Evolutionary conservation across 2,113 vertebrate species (phyloP).

Genomic region (Canis aureus): DNA sequence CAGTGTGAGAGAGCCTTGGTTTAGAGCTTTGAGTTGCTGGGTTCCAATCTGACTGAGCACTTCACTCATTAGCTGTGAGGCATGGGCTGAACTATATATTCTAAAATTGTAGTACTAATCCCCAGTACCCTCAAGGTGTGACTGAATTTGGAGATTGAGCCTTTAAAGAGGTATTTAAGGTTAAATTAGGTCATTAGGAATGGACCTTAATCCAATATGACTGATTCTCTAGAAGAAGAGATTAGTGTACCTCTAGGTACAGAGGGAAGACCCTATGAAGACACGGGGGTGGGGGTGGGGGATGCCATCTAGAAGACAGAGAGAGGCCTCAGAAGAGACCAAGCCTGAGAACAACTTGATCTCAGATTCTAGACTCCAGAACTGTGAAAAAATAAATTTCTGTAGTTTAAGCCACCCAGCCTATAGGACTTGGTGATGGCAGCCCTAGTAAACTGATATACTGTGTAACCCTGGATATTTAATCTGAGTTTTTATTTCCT

Average conservation of each 20-base stretch:
- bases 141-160: not conserved
- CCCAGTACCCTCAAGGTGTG: not conserved
- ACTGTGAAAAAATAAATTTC: not conserved
- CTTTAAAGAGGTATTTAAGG: not conserved
- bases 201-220: not conserved
- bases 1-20: not conserved
- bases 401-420: not conserved
- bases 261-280: not conserved
- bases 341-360: not conserved
- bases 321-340: not conserved
- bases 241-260: not conserved
- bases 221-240: not conserved
- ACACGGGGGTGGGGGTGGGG: not conserved
- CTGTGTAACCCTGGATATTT: not conserved
- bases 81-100: not conserved
- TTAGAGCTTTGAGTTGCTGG: not conserved
- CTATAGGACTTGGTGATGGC: not conserved
- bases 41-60: not conserved
- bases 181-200: not conserved
- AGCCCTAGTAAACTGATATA: not conserved
- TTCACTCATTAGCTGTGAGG: not conserved
- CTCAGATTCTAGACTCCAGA: not conserved
- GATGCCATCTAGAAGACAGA: not conserved
- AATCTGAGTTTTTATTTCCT: slow-evolving; percentile 24
- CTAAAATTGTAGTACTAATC: not conserved